Evolutionary conservation across 2,888 invertebrate genomes (phyloP), one percentile per base, ranked within the genome.

Genomic region (Agrochola macilenta): DNA sequence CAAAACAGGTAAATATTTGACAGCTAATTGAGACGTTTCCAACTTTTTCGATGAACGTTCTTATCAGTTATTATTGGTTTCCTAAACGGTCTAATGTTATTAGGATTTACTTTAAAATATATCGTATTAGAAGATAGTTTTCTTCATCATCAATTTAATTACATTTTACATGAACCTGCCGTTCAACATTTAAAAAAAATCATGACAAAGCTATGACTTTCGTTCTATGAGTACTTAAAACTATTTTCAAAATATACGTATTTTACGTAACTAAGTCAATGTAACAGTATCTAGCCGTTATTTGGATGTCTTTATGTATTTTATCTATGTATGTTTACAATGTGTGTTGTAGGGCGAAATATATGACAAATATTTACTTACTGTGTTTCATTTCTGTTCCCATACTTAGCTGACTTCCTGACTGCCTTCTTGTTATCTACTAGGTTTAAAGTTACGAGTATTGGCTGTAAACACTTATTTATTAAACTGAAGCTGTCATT

Each of bases 251-350:
- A 39, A 43, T 57, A 46, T 75, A 74, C 69, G 72, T 86, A 72
- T 69, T 43, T 63, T 57, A 70, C 60, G 60, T 73, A 79, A 74
- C n/a, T 75, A 65, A 69, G 35, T 58, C 54, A 43, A 49, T 57
- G 11, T 79, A 54, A 83, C 65, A 75, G 74, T 82, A 78, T 69
- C 52, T 81, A 84, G 78, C 76, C 35, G 74, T 74, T 78, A 82
- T 88, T 90, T 90, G 84, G 81, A 90, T 75, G 83, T 89, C 46
- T 69, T 88, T 89, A 87, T 87, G 83, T 89, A 90, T 90, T 88
- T 89, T 89, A 80, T 89, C 85, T 88, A 86, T 86, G 81, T 86
- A 88, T 87, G 86, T 90, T 85, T 87, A 89, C 86, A 88, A 86
- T 87, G 88, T 89, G 84, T 89, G 88, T 87, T 52, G 76, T 86